phyloP scores from a whole-genome alignment of 2,888 invertebrate genomes.

The Pyrrhia umbra region DNA sequence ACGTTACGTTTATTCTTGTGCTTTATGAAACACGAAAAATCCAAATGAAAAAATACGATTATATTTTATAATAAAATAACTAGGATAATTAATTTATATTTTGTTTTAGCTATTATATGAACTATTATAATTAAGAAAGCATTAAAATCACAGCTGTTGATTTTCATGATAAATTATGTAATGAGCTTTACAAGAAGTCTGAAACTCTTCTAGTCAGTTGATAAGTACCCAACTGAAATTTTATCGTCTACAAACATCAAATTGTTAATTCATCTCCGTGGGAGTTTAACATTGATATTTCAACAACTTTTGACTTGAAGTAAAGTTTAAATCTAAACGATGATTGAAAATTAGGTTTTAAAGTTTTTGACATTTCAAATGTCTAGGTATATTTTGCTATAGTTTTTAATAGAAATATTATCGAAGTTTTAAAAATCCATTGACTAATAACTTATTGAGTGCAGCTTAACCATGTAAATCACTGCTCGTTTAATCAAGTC shows the following conservation, averaged over 20 bases:
- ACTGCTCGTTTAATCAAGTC: too few species aligned
- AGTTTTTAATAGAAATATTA: too few species aligned
- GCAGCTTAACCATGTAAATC: too few species aligned
- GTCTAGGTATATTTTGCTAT: not conserved
- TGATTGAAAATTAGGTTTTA: not conserved
- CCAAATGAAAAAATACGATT: too few species aligned
- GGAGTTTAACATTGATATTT: constrained; percentile 10
- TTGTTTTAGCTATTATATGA: too few species aligned
- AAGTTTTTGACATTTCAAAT: not conserved
- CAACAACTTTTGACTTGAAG: constrained; percentile 4
- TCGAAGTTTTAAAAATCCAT: too few species aligned
- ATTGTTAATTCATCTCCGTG: constrained; percentile 13
- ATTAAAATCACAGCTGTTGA: not conserved
- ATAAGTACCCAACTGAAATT: constrained; percentile 4
- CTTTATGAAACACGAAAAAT: too few species aligned
- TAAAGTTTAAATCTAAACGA: not conserved
- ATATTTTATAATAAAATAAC: too few species aligned
- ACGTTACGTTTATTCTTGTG: too few species aligned
- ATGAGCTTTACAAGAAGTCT: constrained; percentile 1
- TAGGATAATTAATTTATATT: too few species aligned
- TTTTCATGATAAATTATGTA: constrained; percentile 12
- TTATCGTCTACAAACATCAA: constrained; percentile 13
- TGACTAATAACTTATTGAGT: too few species aligned
- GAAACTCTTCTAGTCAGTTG: not conserved
- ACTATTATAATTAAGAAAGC: not conserved